Base-by-base conservation (phyloP, 2,888 invertebrate species). In the Mesorhabditis belari region DNA sequence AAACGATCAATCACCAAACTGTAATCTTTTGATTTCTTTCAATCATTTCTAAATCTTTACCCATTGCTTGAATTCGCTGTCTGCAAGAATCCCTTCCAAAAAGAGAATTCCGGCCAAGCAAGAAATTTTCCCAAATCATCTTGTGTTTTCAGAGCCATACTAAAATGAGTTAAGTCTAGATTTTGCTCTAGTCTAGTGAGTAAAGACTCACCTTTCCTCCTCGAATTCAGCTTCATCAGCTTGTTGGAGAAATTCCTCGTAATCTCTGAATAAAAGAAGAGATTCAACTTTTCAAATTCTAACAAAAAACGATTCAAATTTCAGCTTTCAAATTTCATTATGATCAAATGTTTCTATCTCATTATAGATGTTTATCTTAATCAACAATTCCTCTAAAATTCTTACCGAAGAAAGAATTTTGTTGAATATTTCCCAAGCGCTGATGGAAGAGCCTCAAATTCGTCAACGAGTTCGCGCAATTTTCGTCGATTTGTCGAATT, bases 51-150 rank as follows among this genome's bases (percentile, higher is more conserved):
- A 52, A 12, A 49, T 2, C 29, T n/a, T 3, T 44, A 54, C 53
- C 49, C 52, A n/a, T 60, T 57, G 49, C 51, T 35, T n/a, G 24
- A 54, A 26, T 23, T 55, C 49, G 70, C 61, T 50, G 62, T 63
- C 50, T 72, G 69, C 55, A 79, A 64, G 62, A 79, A 79, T 27
- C 79, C 79, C 26, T 69, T 71, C 79, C 79, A 79, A 61, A 76
- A 79, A 12, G 70, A 67, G 56, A 79, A 80, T 56, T 79, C 79
- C 4, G 79, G 79, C 79, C 79, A 79, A 35, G 70, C 68, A 21
- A 79, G 64, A 61, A 79, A 79, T 53, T 76, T 70, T 44, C 64
- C 60, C 55, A 79, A 28, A 55, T 79, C 78, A 56, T 76, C 72
- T 59, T 66, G 65, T 19, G n/a, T 21, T 12, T 9, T 17, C 21